A percentile compares a stretch with the other conserved stretches of the same genome.
phyloP scores from a whole-genome alignment of 2,888 invertebrate genomes.

The Caenorhabditis sinica region DNA sequence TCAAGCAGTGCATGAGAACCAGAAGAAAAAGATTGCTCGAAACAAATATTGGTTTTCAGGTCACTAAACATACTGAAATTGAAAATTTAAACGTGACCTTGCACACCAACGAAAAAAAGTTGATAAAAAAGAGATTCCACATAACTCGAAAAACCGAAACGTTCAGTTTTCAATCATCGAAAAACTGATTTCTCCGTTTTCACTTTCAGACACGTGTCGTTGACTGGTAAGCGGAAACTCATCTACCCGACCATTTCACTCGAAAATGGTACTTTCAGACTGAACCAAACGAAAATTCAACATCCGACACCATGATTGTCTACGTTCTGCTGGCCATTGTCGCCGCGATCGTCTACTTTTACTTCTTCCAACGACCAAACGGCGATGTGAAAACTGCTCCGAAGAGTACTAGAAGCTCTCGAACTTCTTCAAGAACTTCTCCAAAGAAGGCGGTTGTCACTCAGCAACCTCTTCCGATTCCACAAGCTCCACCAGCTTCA shows the following conservation, averaged over 20 bases:
- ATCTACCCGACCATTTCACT: not conserved
- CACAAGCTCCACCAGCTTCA: not conserved
- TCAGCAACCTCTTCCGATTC: conserved; percentile 6
- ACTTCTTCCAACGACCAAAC: conserved; percentile 15
- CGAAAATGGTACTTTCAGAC: conserved; percentile 10
- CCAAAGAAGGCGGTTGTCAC: conserved; percentile 3
- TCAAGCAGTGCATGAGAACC: too few relatives aligned
- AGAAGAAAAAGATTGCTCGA: too few relatives aligned
- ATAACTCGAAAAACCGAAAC: too few relatives aligned
- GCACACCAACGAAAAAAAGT: too few relatives aligned
- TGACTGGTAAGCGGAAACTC: conserved; percentile 17
- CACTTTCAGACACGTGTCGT: conserved; percentile 36
- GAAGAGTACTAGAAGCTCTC: not conserved
- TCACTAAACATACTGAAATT: too few relatives aligned
- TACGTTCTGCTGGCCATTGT: conserved; percentile 50
- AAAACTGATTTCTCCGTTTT: conserved; percentile 8
- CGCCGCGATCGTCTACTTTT: conserved; percentile 44
- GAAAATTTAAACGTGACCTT: too few relatives aligned
- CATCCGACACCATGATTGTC: conserved; percentile 34
- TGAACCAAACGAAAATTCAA: conserved; percentile 48
- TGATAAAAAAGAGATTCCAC: too few relatives aligned
- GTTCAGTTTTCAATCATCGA: conserved; percentile 19
- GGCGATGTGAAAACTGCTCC: not conserved
- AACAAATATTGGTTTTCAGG: too few relatives aligned
- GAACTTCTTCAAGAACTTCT: not conserved